Base-by-base conservation (phyloP, 2,113 vertebrate species). In the Brevimyrus niger region DNA sequence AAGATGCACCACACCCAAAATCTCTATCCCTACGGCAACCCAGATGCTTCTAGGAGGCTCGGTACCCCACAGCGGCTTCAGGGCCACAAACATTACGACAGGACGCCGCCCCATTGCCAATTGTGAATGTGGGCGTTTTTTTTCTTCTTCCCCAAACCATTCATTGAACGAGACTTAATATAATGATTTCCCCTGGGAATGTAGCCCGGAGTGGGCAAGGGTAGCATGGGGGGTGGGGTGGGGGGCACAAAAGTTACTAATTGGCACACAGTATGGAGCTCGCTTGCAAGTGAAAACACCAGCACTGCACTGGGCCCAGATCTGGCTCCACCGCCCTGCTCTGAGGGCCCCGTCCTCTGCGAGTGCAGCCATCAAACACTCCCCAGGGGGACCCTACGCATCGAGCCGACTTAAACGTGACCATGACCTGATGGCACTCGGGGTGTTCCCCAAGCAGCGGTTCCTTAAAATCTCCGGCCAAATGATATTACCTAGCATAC, bases 221-320 rank as follows among this genome's bases (percentile, higher is more conserved):
- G 23, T 10, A 86, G 44, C 3, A 13, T 50, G 65, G 89, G 87
- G 93, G 93, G 96, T 3, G 13, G 3, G 93, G 92, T 93, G 92
- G 93, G 92, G 93, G 92, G 94, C 94, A 96, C 96, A 96, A 95
- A 95, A 96, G 97, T 97, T 97, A 97, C 96, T 95, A 97, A 96
- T 94, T 97, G 97, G 97, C 95, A 96, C 94, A 93, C 92, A 95
- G 94, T 93, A 90, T 91, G 92, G 93, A 10, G 61, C 93, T 92
- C 90, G 87, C 15, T 93, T 97, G 97, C 97, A 97, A 98, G 97
- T 95, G 92, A 93, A 98, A 97, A 98, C 92, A 98, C 95, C 96
- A 95, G 96, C 96, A 96, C 96, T 92, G 93, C 93, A 94, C 94
- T 94, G 92, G 76, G 94, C 92, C 95, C 96, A 96, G 95, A 95